phyloP scores from a whole-genome alignment of 2,797 vertebrate genomes.

The Amniataba percoides region DNA sequence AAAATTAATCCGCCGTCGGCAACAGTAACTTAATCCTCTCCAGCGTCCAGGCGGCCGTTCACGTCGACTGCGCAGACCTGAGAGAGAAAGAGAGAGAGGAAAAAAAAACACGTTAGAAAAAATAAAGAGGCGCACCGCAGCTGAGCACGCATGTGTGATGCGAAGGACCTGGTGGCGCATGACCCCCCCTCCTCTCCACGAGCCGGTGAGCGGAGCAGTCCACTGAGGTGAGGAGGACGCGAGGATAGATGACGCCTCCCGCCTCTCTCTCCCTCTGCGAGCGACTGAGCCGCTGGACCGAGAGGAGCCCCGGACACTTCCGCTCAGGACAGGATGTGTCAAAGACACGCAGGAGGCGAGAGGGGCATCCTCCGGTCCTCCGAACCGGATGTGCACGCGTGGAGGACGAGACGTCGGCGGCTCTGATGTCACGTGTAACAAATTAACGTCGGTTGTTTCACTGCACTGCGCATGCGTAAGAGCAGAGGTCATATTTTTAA shows the following conservation, averaged over 20 bases:
- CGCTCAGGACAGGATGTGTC: conserved; percentile 69
- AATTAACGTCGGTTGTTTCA: too few relatives aligned
- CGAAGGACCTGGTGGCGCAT: conserved; percentile 57
- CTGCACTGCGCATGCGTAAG: not conserved
- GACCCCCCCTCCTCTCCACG: too few relatives aligned
- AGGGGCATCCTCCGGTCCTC: conserved; percentile 16
- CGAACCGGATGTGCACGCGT: conserved; percentile 27
- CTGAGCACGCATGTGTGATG: conserved; percentile 14
- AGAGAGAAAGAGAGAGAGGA: not conserved
- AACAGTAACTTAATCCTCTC: conserved; percentile 85
- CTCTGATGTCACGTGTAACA: too few relatives aligned
- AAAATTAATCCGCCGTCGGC: conserved; percentile 79
- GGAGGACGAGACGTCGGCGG: too few relatives aligned
- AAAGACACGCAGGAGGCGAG: conserved; percentile 64
- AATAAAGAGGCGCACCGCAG: too few relatives aligned
- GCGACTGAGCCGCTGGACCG: conserved; percentile 38
- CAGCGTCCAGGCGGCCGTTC: conserved; percentile 68
- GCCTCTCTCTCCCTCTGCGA: conserved; percentile 35
- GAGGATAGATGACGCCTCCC: conserved; percentile 35
- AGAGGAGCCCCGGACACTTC: conserved; percentile 76
- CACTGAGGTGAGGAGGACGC: conserved; percentile 1
- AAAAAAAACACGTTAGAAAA: too few relatives aligned
- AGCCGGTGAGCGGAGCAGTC: not conserved
- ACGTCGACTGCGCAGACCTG: conserved; percentile 65
- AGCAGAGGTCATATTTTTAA: too few relatives aligned